Evolutionary conservation across 2,797 vertebrate species (phyloP), one percentile per base, ranked within the genome.

Genomic region (Sylvilagus floridanus): DNA sequence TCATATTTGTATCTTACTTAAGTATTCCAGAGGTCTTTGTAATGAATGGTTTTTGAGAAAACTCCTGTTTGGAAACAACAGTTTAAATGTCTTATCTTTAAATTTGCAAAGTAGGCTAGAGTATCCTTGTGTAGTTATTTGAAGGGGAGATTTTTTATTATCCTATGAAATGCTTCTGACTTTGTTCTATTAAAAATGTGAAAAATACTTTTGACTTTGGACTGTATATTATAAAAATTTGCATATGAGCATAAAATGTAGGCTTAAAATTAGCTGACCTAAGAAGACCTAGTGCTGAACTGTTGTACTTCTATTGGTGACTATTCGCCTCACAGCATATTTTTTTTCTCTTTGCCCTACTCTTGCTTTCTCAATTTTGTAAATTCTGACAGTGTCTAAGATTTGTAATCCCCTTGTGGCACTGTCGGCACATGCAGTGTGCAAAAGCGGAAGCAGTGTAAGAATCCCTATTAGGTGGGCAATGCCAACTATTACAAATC

Each of bases 251-350:
- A 87, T 73, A 96, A 96, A 93, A 87, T 26, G 32, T 88, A 63
- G 88, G 32, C 85, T 96, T 88, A 52, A 96, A 96, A 95, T 90
- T 28, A 79, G 95, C 95, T 96, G 90, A 93, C 95, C 86, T 78
- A 83, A 79, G 81, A 83, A 79, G 77, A 82, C 96, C 72, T 93
- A 16, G 4, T 0, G 0, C 89, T 95, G 62, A 85, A 75, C 96
- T 73, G 73, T 30, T 42, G 63, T 37, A 5, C 54, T 68, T 82
- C 73, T 95, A 14, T 85, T 14, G 66, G 85, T 84, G 84, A 42
- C 60, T 81, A 92, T 77, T 84, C 82, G 81, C 84, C 63, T 91
- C 68, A n/a, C 52, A 92, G 84, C 24, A 47, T 7, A 28, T 35
- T 78, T 96, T 94, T 95, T 42, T 3, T 68, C 16, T 93, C 35